Percentiles rank a stretch among this genome's conserved stretches.
Evolutionary conservation across 2,113 vertebrate species (phyloP).

Genomic region (Aspiorhynchus laticeps): DNA sequence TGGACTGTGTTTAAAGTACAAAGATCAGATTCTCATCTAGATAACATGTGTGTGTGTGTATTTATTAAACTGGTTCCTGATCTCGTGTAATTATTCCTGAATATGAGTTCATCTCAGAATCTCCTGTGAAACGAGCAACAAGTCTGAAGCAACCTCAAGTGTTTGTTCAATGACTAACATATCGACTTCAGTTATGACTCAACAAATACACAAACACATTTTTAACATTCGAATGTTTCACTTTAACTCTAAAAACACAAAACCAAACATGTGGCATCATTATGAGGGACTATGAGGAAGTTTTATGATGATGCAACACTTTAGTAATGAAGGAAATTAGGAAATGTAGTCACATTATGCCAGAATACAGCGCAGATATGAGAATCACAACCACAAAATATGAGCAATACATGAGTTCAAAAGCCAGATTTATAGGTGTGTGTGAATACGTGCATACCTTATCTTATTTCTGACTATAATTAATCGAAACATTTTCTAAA

Average conservation of each 20-base stretch:
- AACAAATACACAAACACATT: neutral
- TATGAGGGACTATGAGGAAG: neutral
- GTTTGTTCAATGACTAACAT: neutral
- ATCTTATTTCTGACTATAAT: neutral
- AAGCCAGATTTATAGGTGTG: neutral
- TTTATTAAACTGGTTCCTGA: neutral
- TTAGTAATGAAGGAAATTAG: neutral
- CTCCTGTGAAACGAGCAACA: neutral
- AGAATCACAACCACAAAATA: neutral
- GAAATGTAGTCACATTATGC: neutral
- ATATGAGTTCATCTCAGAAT: neutral
- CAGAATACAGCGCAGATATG: neutral
- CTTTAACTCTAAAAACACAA: no score
- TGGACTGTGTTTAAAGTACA: neutral
- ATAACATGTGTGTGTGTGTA: neutral
- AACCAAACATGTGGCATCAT: no score
- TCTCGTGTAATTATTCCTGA: conserved; percentile 1
- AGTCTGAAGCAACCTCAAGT: neutral
- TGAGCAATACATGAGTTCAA: neutral
- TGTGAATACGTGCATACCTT: neutral
- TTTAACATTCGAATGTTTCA: no score
- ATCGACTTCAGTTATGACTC: neutral
- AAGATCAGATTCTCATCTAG: neutral
- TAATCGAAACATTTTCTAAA: no score
- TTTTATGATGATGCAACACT: neutral